These are phyloP conservation scores for Pluvialis apricaria DNA, from an alignment of 2,113 vertebrate genomes.

Conservation along the genomic window DNA sequence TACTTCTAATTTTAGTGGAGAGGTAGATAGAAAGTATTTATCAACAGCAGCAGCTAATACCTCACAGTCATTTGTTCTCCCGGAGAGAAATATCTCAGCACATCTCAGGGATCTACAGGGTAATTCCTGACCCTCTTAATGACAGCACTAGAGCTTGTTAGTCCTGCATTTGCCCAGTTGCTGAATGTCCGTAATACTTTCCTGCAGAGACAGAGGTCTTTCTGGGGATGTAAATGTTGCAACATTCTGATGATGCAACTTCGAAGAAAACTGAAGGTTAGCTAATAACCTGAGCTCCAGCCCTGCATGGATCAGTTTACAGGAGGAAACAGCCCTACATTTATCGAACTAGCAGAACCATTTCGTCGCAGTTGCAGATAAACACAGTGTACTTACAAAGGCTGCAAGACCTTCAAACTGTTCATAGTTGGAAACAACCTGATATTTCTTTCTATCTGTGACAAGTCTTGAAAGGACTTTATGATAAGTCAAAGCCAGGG, in stretches of 20 bases:
- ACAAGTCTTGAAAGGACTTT: background rate
- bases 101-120: background rate
- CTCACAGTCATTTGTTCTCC: background rate
- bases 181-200: background rate
- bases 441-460: background rate
- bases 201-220: background rate
- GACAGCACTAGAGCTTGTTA: background rate
- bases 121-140: background rate
- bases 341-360: background rate
- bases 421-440: background rate
- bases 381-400: background rate
- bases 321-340: background rate
- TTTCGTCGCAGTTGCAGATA: background rate
- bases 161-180: background rate
- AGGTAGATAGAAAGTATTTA: background rate
- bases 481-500: background rate
- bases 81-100: background rate
- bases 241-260: background rate
- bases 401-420: background rate
- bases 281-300: background rate
- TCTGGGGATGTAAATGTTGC: background rate
- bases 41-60: background rate
- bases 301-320: background rate
- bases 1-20: background rate
- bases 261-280: background rate